phyloP scores from a whole-genome alignment of 2,797 vertebrate genomes.

The Strix occidentalis region DNA sequence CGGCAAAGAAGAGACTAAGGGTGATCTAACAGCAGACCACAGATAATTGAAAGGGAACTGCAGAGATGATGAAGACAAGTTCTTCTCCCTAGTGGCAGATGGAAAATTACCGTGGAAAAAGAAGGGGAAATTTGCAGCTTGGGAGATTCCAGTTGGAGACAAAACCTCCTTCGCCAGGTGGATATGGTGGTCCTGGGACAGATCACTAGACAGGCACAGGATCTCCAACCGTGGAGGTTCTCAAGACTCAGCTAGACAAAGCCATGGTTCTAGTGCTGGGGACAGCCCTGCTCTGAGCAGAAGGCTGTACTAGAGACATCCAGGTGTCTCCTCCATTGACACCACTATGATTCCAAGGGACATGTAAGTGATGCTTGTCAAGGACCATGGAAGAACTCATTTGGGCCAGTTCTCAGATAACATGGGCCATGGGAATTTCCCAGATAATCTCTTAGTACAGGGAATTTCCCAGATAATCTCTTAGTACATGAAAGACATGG shows the following conservation, averaged over 20 bases:
- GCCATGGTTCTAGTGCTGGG: background rate
- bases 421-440: background rate
- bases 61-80: background rate
- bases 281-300: background rate
- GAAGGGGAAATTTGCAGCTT: background rate
- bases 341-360: background rate
- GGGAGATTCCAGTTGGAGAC: background rate
- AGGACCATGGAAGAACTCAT: background rate
- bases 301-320: background rate
- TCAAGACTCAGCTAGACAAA: background rate
- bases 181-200: background rate
- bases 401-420: background rate
- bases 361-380: background rate
- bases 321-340: background rate
- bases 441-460: background rate
- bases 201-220: background rate
- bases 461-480: background rate
- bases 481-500: background rate
- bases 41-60: background rate
- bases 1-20: background rate
- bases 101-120: background rate
- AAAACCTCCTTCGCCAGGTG: background rate
- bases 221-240: background rate
- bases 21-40: background rate
- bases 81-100: background rate